Evolutionary conservation across 2,797 vertebrate species (phyloP).

Genomic region (Sparidentex hasta): DNA sequence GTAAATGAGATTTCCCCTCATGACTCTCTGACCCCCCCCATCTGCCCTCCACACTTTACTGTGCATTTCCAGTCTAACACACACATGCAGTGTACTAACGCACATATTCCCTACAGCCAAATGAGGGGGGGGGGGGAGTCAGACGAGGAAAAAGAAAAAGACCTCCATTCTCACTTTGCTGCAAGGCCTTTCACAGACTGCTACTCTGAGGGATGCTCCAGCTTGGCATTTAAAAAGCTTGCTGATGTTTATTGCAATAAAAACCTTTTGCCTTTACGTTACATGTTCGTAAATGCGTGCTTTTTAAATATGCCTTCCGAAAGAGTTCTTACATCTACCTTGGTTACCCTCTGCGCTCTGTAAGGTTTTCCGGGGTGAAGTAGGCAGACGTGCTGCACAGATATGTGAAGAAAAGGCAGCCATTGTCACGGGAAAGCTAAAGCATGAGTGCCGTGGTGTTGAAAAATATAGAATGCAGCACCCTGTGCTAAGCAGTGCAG

Average conservation of each 20-base stretch:
- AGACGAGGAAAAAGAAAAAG: slow-evolving; percentile 36
- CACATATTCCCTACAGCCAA: slow-evolving; percentile 54
- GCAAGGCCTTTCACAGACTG: slow-evolving; percentile 51
- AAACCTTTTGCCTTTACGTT: slow-evolving; percentile 21
- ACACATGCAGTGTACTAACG: slow-evolving; percentile 8
- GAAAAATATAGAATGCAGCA: slow-evolving; percentile 9
- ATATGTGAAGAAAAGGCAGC: slow-evolving; percentile 9
- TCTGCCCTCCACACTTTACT: slow-evolving; percentile 7
- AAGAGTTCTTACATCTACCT: slow-evolving; percentile 2
- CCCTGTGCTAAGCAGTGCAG: slow-evolving; percentile 12
- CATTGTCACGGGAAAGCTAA: background rate
- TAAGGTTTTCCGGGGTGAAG: background rate
- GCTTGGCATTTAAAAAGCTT: slow-evolving; percentile 60
- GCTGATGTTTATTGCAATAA: slow-evolving; percentile 25
- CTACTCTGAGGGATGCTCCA: slow-evolving; percentile 51
- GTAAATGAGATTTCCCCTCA: slow-evolving; percentile 78
- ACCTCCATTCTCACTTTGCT: slow-evolving; percentile 48
- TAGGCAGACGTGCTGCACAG: background rate
- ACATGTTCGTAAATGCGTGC: slow-evolving; percentile 21
- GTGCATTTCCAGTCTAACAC: slow-evolving; percentile 27
- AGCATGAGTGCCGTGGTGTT: background rate
- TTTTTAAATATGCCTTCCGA: slow-evolving; percentile 18
- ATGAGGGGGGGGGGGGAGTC: slow-evolving; percentile 21
- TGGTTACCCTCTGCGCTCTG: background rate
- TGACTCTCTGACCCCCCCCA: slow-evolving; percentile 56